A percentile compares a stretch with the other conserved stretches of the same genome.
Evolutionary conservation across 2,888 invertebrate genomes (phyloP).

Genomic region (Zele albiditarsus): DNA sequence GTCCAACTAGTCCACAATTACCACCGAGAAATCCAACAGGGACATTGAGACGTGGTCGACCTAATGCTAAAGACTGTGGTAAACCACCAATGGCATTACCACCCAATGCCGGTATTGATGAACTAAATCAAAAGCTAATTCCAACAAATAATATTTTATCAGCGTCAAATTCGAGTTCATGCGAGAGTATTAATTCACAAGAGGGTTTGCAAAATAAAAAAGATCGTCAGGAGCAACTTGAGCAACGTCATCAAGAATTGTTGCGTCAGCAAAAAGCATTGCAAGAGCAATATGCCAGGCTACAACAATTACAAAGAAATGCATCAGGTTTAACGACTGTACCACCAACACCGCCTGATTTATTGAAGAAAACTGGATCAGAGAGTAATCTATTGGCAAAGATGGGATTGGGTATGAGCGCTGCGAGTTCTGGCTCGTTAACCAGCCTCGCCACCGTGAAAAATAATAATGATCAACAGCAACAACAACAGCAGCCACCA

Average conservation of each 20-base stretch:
- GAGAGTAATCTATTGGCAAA: constrained; percentile 90
- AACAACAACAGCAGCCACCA: constrained; percentile 56
- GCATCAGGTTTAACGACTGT: constrained; percentile 78
- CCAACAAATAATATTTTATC: constrained; percentile 70
- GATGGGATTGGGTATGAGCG: constrained; percentile 81
- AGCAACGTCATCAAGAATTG: constrained; percentile 91
- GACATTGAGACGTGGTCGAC: constrained; percentile 67
- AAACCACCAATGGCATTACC: constrained; percentile 68
- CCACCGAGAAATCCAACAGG: constrained; percentile 76
- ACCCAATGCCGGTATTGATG: constrained; percentile 47
- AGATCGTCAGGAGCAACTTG: constrained; percentile 83
- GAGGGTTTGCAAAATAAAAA: constrained; percentile 77
- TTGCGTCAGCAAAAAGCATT: constrained; percentile 90
- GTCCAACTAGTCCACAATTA: constrained; percentile 84
- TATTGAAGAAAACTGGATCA: constrained; percentile 89
- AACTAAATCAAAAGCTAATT: background rate
- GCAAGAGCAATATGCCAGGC: constrained; percentile 92
- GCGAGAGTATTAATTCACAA: constrained; percentile 84
- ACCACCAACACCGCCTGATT: constrained; percentile 78
- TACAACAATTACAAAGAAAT: constrained; percentile 90
- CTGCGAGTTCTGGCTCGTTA: constrained; percentile 78
- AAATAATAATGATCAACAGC: constrained; percentile 52
- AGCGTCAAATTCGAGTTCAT: constrained; percentile 82
- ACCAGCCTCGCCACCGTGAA: constrained; percentile 76
- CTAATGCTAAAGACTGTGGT: constrained; percentile 66